These are phyloP conservation scores for Melinaea menophilus DNA, from an alignment of 2,888 invertebrate genomes.

Conservation along the genomic window DNA sequence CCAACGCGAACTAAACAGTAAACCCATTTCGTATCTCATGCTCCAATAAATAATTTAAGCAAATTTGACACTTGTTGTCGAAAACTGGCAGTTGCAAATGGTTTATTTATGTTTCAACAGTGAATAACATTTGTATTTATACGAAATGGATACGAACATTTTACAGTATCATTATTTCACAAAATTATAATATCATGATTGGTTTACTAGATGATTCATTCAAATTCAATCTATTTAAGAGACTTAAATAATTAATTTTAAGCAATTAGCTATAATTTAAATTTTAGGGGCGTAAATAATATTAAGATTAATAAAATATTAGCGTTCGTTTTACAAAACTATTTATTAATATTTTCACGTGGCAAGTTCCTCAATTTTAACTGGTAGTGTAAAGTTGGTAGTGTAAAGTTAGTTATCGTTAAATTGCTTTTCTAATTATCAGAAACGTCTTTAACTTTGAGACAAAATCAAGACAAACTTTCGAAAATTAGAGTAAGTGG, in stretches of 20 bases:
- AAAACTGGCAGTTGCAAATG: conserved; percentile 1
- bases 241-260: not conserved
- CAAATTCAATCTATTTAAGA: not conserved
- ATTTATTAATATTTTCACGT: not conserved
- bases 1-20: conserved; percentile 22
- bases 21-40: conserved; percentile 5
- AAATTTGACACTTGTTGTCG: conserved; percentile 6
- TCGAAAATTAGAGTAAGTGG: conserved; percentile 9
- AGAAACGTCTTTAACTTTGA: conserved; percentile 28
- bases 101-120: conserved; percentile 3
- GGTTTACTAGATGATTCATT: not conserved
- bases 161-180: not conserved
- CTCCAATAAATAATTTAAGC: conserved; percentile 7
- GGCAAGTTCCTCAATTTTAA: not conserved
- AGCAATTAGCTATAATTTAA: not conserved
- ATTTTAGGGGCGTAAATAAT: not conserved
- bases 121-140: conserved; percentile 1
- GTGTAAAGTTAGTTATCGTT: conserved; percentile 39
- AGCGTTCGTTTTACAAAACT: too few species aligned
- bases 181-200: not conserved
- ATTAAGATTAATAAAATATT: too few species aligned
- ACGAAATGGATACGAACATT: not conserved
- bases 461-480: conserved; percentile 25
- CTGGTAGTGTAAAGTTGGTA: conserved; percentile 19
- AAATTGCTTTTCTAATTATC: conserved; percentile 39